These are phyloP conservation scores for Aptenodytes patagonicus DNA, from an alignment of 2,113 vertebrate genomes.

Conservation along the genomic window DNA sequence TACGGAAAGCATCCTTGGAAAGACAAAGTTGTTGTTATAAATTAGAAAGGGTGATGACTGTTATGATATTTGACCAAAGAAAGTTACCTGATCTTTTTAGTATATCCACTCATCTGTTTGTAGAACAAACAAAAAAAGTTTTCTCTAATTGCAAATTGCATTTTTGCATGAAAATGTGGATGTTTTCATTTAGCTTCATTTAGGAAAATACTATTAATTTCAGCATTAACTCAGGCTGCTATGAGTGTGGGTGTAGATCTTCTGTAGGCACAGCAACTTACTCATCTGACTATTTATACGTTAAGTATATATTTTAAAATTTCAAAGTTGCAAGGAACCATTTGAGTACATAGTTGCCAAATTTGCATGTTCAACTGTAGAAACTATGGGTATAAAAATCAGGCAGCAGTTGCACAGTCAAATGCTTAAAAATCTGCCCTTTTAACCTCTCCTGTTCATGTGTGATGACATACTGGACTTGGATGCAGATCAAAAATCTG, in stretches of 20 bases:
- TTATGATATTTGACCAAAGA: background rate
- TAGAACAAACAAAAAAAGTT: background rate
- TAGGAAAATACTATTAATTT: background rate
- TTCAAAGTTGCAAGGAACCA: background rate
- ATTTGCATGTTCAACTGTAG: background rate
- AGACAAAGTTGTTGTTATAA: background rate
- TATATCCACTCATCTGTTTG: background rate
- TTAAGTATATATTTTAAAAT: background rate
- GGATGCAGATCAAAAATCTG: slow-evolving; percentile 16
- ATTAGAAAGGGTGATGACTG: background rate
- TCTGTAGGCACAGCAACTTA: background rate
- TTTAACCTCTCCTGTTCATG: slow-evolving; percentile 1
- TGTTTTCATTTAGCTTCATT: background rate
- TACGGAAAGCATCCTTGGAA: background rate
- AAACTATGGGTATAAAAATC: background rate
- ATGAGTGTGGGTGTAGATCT: background rate
- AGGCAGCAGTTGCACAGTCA: background rate
- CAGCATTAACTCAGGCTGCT: background rate
- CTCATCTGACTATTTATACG: background rate
- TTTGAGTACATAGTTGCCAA: background rate
- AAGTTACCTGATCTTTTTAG: background rate
- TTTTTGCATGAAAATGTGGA: background rate
- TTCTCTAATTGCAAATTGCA: background rate
- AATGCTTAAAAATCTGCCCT: slow-evolving; percentile 11
- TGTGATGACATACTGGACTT: slow-evolving; percentile 35